Conservation (phyloP, 2,888 invertebrate genomes). For the Enoplolaimus lenunculus region DNA sequence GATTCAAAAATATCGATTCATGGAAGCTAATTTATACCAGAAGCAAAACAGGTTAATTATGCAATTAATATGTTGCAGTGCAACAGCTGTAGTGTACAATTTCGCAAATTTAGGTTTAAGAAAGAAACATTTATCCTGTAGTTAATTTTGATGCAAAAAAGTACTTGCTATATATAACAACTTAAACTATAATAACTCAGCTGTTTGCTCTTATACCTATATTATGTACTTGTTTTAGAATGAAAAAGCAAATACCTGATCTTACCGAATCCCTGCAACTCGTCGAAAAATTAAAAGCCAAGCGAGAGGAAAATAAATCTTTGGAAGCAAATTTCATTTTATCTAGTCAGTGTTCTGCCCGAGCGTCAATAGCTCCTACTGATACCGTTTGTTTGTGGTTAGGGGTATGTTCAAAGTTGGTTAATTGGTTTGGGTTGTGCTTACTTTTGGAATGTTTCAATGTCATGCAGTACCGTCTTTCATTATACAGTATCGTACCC, state of each 20-base stretch:
- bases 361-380: conserved; percentile 72
- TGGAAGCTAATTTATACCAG: conserved; percentile 77
- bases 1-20: conserved; percentile 88
- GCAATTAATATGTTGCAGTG: no score
- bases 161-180: no score
- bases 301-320: conserved; percentile 52
- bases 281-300: conserved; percentile 69
- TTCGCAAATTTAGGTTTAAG: no score
- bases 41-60: conserved; percentile 61
- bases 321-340: conserved; percentile 75
- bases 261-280: conserved; percentile 75
- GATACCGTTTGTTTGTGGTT: conserved; percentile 63
- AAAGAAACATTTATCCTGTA: conserved; percentile 3
- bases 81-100: no score
- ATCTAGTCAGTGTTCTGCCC: conserved; percentile 75
- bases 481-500: no score
- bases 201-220: no score
- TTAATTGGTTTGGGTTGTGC: no score
- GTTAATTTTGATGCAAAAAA: conserved; percentile 19
- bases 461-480: no score
- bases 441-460: no score
- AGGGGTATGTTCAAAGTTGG: conserved; percentile 50
- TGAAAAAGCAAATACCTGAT: conserved; percentile 85
- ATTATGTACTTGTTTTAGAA: no score
- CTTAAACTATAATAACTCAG: no score